These are phyloP conservation scores for Myiopsitta monachus DNA, from an alignment of 2,113 vertebrate species.

Conservation along the genomic window DNA sequence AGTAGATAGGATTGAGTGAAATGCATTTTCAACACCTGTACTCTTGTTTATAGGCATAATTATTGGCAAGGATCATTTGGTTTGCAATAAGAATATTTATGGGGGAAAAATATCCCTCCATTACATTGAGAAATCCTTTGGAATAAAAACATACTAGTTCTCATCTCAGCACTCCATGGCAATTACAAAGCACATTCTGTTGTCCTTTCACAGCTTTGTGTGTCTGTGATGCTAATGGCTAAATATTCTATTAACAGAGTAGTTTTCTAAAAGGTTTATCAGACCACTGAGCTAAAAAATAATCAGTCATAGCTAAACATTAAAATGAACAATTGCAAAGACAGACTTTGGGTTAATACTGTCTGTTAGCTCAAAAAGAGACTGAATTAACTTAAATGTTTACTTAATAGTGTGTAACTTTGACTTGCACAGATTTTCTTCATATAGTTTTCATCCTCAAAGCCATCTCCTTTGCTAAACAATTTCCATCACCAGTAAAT, in stretches of 20 bases:
- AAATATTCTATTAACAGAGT: not conserved
- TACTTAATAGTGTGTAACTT: not conserved
- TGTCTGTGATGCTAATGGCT: not conserved
- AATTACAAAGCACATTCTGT: not conserved
- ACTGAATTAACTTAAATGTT: conserved; percentile 1
- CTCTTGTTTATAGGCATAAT: not conserved
- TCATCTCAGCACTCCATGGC: not conserved
- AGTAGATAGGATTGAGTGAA: not conserved
- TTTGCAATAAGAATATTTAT: not conserved
- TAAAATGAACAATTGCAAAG: not conserved
- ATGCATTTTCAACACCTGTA: not conserved
- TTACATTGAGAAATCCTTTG: not conserved
- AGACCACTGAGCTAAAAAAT: conserved; percentile 29
- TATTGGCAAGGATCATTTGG: not conserved
- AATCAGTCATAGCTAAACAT: not conserved
- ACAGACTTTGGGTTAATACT: not conserved
- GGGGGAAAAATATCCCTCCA: accelerated
- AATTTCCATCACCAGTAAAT: not conserved
- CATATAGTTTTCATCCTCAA: not conserved
- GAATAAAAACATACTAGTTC: not conserved
- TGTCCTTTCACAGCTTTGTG: not conserved
- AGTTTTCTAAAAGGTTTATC: conserved; percentile 22
- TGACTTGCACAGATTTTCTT: not conserved
- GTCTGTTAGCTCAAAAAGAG: not conserved
- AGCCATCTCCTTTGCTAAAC: not conserved